Evolutionary conservation across 2,797 vertebrate species (phyloP).

Genomic region (Periophthalmus magnuspinnatus): DNA sequence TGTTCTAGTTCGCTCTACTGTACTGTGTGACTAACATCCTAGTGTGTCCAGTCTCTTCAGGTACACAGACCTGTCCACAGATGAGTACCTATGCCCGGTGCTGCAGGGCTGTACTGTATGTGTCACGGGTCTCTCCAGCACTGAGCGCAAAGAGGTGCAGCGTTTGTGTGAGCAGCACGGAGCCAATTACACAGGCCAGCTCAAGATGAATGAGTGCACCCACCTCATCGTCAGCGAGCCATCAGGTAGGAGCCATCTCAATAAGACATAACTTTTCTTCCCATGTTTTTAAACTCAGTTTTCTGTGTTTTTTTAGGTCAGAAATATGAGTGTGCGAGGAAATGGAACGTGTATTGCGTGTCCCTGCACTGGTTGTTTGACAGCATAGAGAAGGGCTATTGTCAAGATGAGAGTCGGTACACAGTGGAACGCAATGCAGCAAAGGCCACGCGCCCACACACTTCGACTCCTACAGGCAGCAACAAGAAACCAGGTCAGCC

Average conservation of each 20-base stretch:
- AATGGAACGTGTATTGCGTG: constrained; percentile 96
- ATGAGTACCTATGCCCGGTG: constrained; percentile 86
- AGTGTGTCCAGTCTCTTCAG: constrained; percentile 78
- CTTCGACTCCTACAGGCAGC: constrained; percentile 87
- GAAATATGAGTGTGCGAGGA: constrained; percentile 95
- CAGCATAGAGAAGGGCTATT: constrained; percentile 92
- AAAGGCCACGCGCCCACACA: constrained; percentile 72
- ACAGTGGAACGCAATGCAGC: constrained; percentile 67
- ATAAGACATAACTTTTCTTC: not conserved
- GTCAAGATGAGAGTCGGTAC: constrained; percentile 92
- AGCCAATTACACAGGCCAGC: constrained; percentile 89
- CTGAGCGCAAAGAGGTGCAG: constrained; percentile 89
- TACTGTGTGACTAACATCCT: not conserved
- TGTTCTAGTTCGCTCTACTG: no score
- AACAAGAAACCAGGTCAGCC: constrained; percentile 78
- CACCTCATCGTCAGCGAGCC: constrained; percentile 96
- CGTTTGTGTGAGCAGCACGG: constrained; percentile 86
- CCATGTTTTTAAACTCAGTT: not conserved
- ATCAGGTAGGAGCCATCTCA: constrained; percentile 77
- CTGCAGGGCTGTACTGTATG: constrained; percentile 91
- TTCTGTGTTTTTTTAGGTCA: constrained; percentile 79
- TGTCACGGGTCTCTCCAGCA: constrained; percentile 88
- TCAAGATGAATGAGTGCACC: constrained; percentile 97
- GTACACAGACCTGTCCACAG: constrained; percentile 83
- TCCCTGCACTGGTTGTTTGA: constrained; percentile 93